phyloP scores from a whole-genome alignment of 2,797 vertebrate genomes.

The Psittacula echo region DNA sequence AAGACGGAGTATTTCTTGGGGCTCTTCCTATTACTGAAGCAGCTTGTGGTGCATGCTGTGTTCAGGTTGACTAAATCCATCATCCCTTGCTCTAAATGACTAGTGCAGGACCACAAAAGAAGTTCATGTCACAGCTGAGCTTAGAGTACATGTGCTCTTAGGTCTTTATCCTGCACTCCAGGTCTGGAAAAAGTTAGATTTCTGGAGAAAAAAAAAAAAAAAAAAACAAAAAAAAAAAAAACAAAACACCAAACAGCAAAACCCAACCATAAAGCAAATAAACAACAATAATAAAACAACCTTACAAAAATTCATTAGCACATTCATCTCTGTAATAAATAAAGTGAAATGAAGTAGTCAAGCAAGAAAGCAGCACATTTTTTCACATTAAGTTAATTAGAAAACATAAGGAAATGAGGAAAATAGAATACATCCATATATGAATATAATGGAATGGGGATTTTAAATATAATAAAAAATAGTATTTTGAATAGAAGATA shows the following conservation, averaged over 20 bases:
- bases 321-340: not conserved
- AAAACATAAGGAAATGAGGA: not conserved
- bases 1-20: not conserved
- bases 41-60: rapidly evolving
- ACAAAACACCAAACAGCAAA: no score
- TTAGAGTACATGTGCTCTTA: not conserved
- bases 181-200: not conserved
- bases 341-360: not conserved
- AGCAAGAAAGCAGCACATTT: not conserved
- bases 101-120: not conserved
- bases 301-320: not conserved
- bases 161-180: not conserved
- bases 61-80: not conserved
- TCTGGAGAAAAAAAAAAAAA: not conserved
- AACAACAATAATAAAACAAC: not conserved
- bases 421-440: not conserved
- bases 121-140: not conserved
- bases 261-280: not conserved
- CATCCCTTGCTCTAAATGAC: rapidly evolving
- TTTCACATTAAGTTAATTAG: not conserved
- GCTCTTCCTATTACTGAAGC: not conserved
- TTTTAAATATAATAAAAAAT: not conserved
- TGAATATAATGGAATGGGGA: not conserved
- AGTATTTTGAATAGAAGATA: not conserved
- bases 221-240: not conserved